Base-by-base conservation (phyloP, 2,797 vertebrate genomes). In the Falco columbarius region DNA sequence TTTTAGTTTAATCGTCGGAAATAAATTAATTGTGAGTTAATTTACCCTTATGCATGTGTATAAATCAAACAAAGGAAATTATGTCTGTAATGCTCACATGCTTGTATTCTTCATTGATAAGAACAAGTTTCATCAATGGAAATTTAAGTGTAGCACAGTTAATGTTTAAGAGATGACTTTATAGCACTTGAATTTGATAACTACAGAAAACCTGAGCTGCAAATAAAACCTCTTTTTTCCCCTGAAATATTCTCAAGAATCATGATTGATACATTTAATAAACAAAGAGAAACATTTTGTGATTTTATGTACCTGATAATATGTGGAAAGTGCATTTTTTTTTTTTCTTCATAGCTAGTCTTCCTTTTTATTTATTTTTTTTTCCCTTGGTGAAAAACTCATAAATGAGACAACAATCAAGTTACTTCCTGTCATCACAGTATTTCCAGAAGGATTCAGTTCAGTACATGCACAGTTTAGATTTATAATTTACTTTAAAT, bases 21-120 rank as follows among this genome's bases (percentile, higher is more conserved):
- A 96, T 97, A 97, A 95, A 97, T 97, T 95, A 92, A 95, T 89
- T 94, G 74, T 81, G 86, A 93, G 97, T 97, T 96, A 97, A 97
- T 90, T 96, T 97, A 93, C 96, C 79, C 82, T 72, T 90, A 16
- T 73, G 70, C 34, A 91, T 95, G 76, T 62, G 58, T 86, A 96
- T 97, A 97, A 97, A 95, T 95, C 86, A 97, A 83, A 65, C 6
- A n/a, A 96, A 96, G 58, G 55, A 97, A 97, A 97, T 97, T 95
- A 93, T 56, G 42, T 49, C 49, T 81, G 36, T 87, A 96, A 95
- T 94, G 58, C 47, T 96, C 51, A 67, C 72, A 89, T 92, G 65
- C 26, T 20, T 32, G 30, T 89, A 96, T 93, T 96, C 85, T 93
- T 97, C 46, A 95, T 94, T 96, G 76, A 88, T 90, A 97, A 90